Evolutionary conservation across 2,888 invertebrate species (phyloP), one percentile per base, ranked within the genome.

Genomic region (Prosapia bicincta): DNA sequence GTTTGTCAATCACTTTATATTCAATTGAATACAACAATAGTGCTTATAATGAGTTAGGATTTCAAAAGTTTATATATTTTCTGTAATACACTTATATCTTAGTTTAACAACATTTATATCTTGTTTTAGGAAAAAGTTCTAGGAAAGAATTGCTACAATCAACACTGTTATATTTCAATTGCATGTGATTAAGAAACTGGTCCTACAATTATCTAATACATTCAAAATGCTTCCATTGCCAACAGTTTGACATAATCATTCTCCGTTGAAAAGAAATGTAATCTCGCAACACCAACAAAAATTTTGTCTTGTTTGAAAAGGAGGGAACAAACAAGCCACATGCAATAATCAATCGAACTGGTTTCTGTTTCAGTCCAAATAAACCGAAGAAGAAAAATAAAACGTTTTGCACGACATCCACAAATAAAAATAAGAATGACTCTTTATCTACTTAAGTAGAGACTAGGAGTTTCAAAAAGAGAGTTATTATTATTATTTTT

Each of bases 271-370:
- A 54, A 54, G 54, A 54, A 54, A 54, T 13, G 54, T 54, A 54
- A 54, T 54, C 54, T 54, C 54, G 54, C 54, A 54, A 54, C 54
- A 54, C 54, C 54, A 54, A 54, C 54, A 54, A 54, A 54, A 54
- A 54, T 54, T 54, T 54, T 54, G 54, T 54, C 20, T 20, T 54
- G 2, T n/a, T 54, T 54, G 2, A 54, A 54, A 54, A 54, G 20
- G 9, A 9, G 20, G 54, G 54, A 20, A 54, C n/a, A n/a, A 54
- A 54, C n/a, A n/a, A 54, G 20, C 3, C 20, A 54, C 54, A 54
- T 54, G 54, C 54, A 54, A 54, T 20, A 54, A 5, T 54, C n/a
- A 54, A 20, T 54, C 20, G 54, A 54, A 20, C n/a, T 54, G 54
- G 54, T 54, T 54, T 54, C 54, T 20, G 38, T 38, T 54, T 20